A percentile compares a stretch with the other conserved stretches of the same genome.
Conservation (phyloP, 2,113 vertebrate species). For the Leptobrachium leishanense region DNA sequence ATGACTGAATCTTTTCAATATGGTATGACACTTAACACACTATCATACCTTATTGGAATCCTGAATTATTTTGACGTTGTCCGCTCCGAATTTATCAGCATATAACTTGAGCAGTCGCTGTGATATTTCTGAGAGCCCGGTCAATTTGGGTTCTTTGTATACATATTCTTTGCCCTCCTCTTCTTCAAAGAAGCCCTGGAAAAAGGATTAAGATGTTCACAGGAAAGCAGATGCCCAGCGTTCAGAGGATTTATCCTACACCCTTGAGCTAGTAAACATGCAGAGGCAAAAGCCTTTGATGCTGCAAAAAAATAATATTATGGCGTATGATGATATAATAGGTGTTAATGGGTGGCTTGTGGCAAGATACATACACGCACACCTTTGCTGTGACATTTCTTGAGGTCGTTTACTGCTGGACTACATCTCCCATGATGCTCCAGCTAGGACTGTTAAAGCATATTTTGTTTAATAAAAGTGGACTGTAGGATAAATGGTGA, state of each 20-base stretch:
- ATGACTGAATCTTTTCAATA: too few relatives aligned
- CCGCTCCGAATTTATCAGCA: slow-evolving; percentile 94
- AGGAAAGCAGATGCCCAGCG: slow-evolving; percentile 6
- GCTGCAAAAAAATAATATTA: slow-evolving; percentile 48
- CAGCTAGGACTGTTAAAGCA: too few relatives aligned
- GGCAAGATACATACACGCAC: too few relatives aligned
- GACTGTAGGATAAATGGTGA: too few relatives aligned
- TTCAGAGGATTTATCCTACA: slow-evolving; percentile 27
- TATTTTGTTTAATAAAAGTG: too few relatives aligned
- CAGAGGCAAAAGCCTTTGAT: slow-evolving; percentile 36
- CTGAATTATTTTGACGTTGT: slow-evolving; percentile 98
- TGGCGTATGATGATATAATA: too few relatives aligned
- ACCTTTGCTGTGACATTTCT: too few relatives aligned
- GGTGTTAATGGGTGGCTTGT: too few relatives aligned
- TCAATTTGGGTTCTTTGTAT: slow-evolving; percentile 97
- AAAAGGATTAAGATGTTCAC: slow-evolving; percentile 46
- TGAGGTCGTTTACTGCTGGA: too few relatives aligned
- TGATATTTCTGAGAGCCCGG: slow-evolving; percentile 95
- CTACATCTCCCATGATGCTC: too few relatives aligned
- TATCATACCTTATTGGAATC: slow-evolving; percentile 92
- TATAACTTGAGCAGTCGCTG: slow-evolving; percentile 95
- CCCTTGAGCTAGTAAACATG: slow-evolving; percentile 20
- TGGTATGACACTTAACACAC: too few relatives aligned
- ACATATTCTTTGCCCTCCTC: slow-evolving; percentile 98
- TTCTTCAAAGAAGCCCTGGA: slow-evolving; percentile 95